Percentiles rank a stretch among this genome's conserved stretches.
These are phyloP conservation scores for Caenorhabditis macrosperma DNA, from an alignment of 2,888 invertebrate genomes.

Conservation along the genomic window DNA sequence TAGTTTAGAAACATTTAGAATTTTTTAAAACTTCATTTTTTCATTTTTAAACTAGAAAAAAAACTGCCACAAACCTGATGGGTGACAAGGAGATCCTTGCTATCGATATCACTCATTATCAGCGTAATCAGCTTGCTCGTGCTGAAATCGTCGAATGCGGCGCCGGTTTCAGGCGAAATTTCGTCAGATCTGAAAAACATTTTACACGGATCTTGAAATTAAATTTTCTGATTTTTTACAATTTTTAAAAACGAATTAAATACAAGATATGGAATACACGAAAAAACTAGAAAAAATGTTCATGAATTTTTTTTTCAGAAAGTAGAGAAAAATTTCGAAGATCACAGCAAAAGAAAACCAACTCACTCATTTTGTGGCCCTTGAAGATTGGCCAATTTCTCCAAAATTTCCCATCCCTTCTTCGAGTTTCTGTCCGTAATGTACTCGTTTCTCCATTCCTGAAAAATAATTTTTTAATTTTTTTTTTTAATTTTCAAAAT, in stretches of 20 bases:
- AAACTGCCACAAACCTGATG: slow-evolving; percentile 37
- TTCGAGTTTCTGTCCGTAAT: slow-evolving; percentile 23
- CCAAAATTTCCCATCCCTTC: slow-evolving; percentile 47
- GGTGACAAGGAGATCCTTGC: slow-evolving; percentile 26
- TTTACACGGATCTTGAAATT: no score
- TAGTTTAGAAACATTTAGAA: no score
- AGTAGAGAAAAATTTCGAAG: no score
- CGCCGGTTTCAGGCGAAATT: neutral
- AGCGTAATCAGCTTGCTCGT: slow-evolving; percentile 39
- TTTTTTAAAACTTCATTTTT: no score
- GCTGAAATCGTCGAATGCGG: slow-evolving; percentile 50
- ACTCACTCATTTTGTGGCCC: slow-evolving; percentile 22
- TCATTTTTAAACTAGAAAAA: no score
- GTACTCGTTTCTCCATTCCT: slow-evolving; percentile 43
- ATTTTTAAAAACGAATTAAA: no score
- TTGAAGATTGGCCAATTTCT: slow-evolving; percentile 31
- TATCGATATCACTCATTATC: slow-evolving; percentile 47
- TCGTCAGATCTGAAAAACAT: slow-evolving; percentile 8
- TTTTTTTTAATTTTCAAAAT: neutral
- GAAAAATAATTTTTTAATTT: neutral
- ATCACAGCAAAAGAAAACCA: neutral
- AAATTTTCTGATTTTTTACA: neutral
- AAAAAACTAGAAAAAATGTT: no score
- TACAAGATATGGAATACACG: no score
- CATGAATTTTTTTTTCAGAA: no score